Conservation (phyloP, 2,113 vertebrate genomes). For the Coptodon rendalli region DNA sequence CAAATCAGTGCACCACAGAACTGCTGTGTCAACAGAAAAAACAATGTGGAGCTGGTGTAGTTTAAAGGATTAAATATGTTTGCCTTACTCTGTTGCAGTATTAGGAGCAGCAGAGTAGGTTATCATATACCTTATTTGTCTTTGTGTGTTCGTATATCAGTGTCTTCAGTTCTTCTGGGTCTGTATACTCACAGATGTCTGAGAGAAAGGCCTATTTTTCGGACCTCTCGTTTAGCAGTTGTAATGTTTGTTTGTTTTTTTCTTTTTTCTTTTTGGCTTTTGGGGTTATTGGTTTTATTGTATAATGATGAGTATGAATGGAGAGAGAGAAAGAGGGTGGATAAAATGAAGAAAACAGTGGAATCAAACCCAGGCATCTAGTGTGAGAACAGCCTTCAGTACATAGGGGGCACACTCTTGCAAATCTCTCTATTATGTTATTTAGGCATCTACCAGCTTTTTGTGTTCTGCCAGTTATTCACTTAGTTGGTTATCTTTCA, state of each 20-base stretch:
- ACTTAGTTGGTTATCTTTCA: not conserved
- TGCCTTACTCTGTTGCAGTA: not conserved
- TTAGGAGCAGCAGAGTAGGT: not conserved
- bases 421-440: not conserved
- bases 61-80: not conserved
- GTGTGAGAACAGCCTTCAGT: not conserved
- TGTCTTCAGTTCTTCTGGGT: not conserved
- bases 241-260: not conserved
- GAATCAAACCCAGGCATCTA: not conserved
- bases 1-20: conserved; percentile 33
- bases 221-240: not conserved
- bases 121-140: not conserved
- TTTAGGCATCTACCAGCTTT: not conserved
- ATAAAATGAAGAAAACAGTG: not conserved
- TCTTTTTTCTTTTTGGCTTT: not conserved
- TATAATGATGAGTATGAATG: not conserved
- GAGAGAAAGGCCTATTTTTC: not conserved
- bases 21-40: conserved; percentile 43
- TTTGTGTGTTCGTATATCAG: not conserved
- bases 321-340: not conserved
- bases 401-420: not conserved
- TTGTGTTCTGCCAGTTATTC: not conserved
- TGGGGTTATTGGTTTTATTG: not conserved
- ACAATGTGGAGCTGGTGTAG: not conserved
- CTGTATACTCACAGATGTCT: not conserved